Base-by-base conservation (phyloP, 2,888 invertebrate species). In the Phasia obesa region DNA sequence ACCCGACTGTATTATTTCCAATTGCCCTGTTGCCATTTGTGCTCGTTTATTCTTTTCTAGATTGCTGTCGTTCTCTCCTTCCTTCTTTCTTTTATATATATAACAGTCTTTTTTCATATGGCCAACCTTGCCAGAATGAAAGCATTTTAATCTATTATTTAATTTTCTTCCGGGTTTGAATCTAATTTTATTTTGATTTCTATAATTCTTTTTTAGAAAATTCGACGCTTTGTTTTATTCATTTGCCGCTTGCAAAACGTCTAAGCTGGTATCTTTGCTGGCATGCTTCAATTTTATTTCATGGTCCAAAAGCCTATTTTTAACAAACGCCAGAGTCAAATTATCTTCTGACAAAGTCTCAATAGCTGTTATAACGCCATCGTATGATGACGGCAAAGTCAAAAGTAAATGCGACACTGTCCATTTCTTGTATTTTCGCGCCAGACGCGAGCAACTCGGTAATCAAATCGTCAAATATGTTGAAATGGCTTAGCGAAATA, bases 271-370 rank as follows among this genome's bases (percentile, higher is more conserved):
- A 55, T 81, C 80, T 44, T 53, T 69, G 49, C 49, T 19, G 6
- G 17, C 49, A 38, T 17, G 9, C 47, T 62, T 70, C 25, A 81
- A 49, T 55, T 81, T 81, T 42, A 81, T 74, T 38, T 81, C 65
- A 17, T 38, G 38, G 38, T 38, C 38, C 13, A 38, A 38, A 17
- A 89, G 88, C 85, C 88, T 84, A 47, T 86, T 75, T 59, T 81
- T 76, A 7, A 81, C 81, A 76, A 81, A 81, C 13, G 70, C 76
- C 59, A 71, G 60, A 1, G 75, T 81, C 19, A 71, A 31, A 27
- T 65, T 70, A 3, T 65, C 59, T 53, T 75, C 81, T 4, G 70
- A 55, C 17, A 57, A 35, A 15, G 57, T n/a, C n/a, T n/a, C n/a
- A n/a, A n/a, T n/a, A n/a, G n/a, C n/a, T n/a, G n/a, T n/a, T n/a